phyloP scores from a whole-genome alignment of 2,797 vertebrate species.

The Rhabdophis nuchalis region DNA sequence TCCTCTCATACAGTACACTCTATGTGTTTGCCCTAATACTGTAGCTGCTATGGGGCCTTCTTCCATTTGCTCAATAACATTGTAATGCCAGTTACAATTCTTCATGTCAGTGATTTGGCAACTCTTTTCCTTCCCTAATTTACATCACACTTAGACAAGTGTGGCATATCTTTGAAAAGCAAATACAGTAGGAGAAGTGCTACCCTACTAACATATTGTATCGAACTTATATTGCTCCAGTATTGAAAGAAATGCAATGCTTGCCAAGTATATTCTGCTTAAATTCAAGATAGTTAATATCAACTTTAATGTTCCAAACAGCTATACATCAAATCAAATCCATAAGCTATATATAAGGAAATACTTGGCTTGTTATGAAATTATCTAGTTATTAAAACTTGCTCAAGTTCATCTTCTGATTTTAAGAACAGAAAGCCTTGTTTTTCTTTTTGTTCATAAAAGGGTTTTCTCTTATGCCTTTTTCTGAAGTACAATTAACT shows the following conservation, averaged over 20 bases:
- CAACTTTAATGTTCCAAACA: not conserved
- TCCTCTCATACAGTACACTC: not conserved
- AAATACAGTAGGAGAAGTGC: not conserved
- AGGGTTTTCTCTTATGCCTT: not conserved
- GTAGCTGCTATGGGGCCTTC: not conserved
- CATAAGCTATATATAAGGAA: not conserved
- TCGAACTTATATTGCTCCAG: not conserved
- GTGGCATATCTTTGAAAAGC: not conserved
- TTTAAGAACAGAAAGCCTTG: not conserved
- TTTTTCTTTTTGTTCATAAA: not conserved
- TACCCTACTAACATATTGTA: not conserved
- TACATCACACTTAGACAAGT: not conserved
- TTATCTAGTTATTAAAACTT: not conserved
- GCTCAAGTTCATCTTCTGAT: not conserved
- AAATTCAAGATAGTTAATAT: not conserved
- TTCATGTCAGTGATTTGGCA: not conserved
- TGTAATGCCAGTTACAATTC: not conserved
- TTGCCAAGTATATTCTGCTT: not conserved
- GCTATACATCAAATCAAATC: not conserved
- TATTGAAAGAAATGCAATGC: not conserved
- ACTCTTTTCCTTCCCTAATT: not conserved
- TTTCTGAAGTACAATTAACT: not conserved
- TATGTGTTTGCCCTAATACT: not conserved
- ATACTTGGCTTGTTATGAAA: not conserved
- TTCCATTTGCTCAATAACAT: not conserved